Base-by-base conservation (phyloP, 2,797 vertebrate genomes). In the Mastacembelus armatus region DNA sequence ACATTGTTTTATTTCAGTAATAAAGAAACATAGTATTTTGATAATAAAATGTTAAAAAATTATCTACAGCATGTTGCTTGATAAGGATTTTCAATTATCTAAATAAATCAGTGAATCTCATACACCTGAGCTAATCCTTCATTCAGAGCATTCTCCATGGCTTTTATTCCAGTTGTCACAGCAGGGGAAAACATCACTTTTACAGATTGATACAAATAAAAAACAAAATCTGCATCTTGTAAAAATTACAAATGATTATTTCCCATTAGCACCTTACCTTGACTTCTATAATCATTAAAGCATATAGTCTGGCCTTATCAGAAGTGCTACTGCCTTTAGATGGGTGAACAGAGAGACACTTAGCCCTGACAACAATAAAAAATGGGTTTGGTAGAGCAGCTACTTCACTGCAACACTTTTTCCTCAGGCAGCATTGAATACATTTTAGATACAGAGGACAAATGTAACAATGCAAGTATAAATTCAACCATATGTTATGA, bases 151-250 rank as follows among this genome's bases (percentile, higher is more conserved):
- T 24, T 40, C 8, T 22, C 21, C 1, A 0, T 36, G n/a, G 21
- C 6, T 27, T 45, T 26, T 12, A 30, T 44, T 30, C 10, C 27
- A 27, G 1, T 21, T 16, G 3, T 12, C n/a, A 32, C 29, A 35
- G 22, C 7, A 19, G 2, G 5, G 11, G 4, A 39, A 26, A 12
- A 42, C 1, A 10, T 55, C 4, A 47, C 2, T 35, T 48, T 56
- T 35, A n/a, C n/a, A n/a, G n/a, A n/a, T 68, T 1, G 48, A 4
- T 66, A 38, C 39, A 16, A 61, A 57, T 59, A 1, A 49, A 44
- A 68, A 40, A 0, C 3, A 59, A 33, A 50, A 47, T 27, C 26
- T 21, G 18, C 18, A 29, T 40, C 0, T 10, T 47, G 15, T 22
- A 15, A 16, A 26, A 12, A 56, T 38, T 21, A 42, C 43, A 61